Percentiles rank a stretch among this genome's conserved stretches.
Evolutionary conservation across 2,888 invertebrate genomes (phyloP).

Genomic region (Lingula anatina): DNA sequence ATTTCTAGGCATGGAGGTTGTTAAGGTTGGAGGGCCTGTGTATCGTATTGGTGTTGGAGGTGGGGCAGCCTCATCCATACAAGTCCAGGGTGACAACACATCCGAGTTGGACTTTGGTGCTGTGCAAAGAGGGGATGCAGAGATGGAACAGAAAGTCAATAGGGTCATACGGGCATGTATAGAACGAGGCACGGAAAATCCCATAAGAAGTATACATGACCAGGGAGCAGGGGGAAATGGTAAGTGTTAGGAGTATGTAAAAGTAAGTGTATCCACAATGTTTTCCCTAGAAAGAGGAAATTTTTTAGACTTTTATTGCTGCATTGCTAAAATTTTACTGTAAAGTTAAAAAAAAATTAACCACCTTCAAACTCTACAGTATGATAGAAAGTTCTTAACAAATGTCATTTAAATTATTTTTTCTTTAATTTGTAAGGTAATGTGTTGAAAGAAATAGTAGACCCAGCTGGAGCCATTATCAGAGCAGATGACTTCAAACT

Average conservation of each 20-base stretch:
- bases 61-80: conserved; percentile 94
- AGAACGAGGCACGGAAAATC: conserved; percentile 73
- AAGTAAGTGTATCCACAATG: too few relatives aligned
- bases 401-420: too few relatives aligned
- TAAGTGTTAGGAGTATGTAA: conserved; percentile 24
- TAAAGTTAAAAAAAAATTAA: too few relatives aligned
- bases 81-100: conserved; percentile 84
- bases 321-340: too few relatives aligned
- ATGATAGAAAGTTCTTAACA: too few relatives aligned
- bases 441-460: conserved; percentile 92
- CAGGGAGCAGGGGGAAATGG: conserved; percentile 94
- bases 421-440: conserved; percentile 62
- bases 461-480: conserved; percentile 89
- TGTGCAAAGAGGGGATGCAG: conserved; percentile 92
- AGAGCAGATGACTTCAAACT: conserved; percentile 72
- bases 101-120: conserved; percentile 88
- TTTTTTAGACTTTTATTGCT: background rate
- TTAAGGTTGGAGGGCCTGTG: conserved; percentile 95
- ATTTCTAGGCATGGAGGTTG: conserved; percentile 73
- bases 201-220: conserved; percentile 93
- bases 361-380: too few relatives aligned
- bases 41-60: conserved; percentile 98
- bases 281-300: background rate
- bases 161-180: conserved; percentile 87
- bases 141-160: conserved; percentile 98